Evolutionary conservation across 2,888 invertebrate genomes (phyloP).

Genomic region (Idaea biselata): DNA sequence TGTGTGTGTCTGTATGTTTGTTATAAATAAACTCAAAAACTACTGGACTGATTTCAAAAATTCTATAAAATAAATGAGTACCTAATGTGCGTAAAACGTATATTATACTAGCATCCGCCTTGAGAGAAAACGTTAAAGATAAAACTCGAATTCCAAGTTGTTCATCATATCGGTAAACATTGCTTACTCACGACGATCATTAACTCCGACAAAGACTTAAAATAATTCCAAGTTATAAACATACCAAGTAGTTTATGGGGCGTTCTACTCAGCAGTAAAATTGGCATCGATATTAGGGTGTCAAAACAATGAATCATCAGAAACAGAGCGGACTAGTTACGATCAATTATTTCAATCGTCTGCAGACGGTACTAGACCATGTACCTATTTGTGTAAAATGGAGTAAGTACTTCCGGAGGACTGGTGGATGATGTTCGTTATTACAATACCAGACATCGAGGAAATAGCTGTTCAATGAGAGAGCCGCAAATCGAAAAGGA

Average conservation of each 20-base stretch:
- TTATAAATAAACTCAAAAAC: too few relatives aligned
- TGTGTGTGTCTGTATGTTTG: too few relatives aligned
- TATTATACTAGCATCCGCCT: too few relatives aligned
- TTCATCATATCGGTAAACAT: constrained; percentile 27
- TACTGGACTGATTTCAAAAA: too few relatives aligned
- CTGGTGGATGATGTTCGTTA: constrained; percentile 17
- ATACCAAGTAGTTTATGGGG: constrained; percentile 51
- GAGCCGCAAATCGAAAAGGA: constrained; percentile 33
- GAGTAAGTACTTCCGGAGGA: constrained; percentile 11
- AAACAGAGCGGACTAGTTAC: constrained; percentile 25
- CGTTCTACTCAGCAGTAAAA: constrained; percentile 56
- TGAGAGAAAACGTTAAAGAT: not conserved
- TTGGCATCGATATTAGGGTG: constrained; percentile 52
- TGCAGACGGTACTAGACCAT: not conserved
- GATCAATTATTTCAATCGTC: not conserved
- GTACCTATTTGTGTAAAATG: not conserved
- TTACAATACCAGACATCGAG: constrained; percentile 14
- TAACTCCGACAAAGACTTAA: constrained; percentile 41
- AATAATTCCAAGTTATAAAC: constrained; percentile 47
- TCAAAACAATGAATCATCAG: constrained; percentile 45
- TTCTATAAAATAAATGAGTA: too few relatives aligned
- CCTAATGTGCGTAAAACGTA: not conserved
- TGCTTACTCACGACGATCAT: constrained; percentile 29
- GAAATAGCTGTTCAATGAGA: constrained; percentile 27
- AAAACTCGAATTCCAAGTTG: constrained; percentile 13